A percentile compares a stretch with the other conserved stretches of the same genome.
Evolutionary conservation across 2,113 vertebrate genomes (phyloP).

Genomic region (Asarcornis scutulata): DNA sequence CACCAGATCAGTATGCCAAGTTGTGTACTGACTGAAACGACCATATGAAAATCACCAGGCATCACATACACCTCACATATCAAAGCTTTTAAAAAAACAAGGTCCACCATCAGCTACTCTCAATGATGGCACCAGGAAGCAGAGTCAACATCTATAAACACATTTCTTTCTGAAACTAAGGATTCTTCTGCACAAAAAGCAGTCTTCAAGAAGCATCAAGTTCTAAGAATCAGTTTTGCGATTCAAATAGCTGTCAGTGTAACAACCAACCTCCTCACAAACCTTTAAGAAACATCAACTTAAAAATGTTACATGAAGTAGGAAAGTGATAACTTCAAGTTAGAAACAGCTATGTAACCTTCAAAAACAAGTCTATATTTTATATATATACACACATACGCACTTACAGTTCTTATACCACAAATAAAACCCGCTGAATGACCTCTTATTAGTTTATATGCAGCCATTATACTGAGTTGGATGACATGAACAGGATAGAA

Average conservation of each 20-base stretch:
- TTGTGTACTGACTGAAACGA: not conserved
- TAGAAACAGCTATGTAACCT: not conserved
- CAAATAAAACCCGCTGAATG: not conserved
- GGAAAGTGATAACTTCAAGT: not conserved
- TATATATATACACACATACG: not conserved
- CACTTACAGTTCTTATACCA: not conserved
- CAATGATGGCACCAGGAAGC: not conserved
- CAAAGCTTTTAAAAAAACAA: not conserved
- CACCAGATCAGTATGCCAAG: not conserved
- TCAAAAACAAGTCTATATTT: not conserved
- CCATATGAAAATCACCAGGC: not conserved
- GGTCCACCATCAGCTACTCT: not conserved
- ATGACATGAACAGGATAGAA: not conserved
- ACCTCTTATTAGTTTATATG: not conserved
- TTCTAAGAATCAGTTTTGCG: not conserved
- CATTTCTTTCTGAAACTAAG: not conserved
- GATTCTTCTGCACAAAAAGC: not conserved
- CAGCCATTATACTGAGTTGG: not conserved
- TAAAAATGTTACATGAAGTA: not conserved
- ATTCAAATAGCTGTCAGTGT: not conserved
- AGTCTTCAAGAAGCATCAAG: not conserved
- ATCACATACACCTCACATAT: fast-evolving
- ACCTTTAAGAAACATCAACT: not conserved
- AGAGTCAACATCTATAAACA: not conserved
- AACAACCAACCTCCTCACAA: not conserved